Conservation (phyloP, 2,797 vertebrate species). For the Thamnophis elegans region DNA sequence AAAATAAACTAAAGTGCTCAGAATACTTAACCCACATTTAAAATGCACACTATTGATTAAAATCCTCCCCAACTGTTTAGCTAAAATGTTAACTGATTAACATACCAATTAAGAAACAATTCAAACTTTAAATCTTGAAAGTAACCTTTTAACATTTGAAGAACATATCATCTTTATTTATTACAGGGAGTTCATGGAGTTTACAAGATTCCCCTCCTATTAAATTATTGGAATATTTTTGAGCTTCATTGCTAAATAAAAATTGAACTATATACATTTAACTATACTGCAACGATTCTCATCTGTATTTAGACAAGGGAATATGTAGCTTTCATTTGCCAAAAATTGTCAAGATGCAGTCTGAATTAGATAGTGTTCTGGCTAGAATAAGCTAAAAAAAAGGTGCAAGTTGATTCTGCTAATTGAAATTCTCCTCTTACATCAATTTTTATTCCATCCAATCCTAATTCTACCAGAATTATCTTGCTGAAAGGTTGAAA, state of each 20-base stretch:
- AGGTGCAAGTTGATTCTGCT: neutral
- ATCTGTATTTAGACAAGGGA: neutral
- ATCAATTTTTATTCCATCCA: neutral
- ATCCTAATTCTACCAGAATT: neutral
- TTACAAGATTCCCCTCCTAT: neutral
- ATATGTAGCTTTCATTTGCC: neutral
- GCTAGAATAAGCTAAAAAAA: neutral
- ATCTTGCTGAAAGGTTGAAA: neutral
- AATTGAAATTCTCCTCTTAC: neutral
- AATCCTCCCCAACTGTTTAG: neutral
- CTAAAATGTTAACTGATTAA: neutral
- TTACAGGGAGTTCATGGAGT: neutral
- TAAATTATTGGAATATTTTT: neutral
- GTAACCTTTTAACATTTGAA: neutral
- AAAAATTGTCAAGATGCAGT: neutral
- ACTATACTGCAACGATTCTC: neutral
- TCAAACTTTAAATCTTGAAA: neutral
- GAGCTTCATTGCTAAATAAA: neutral
- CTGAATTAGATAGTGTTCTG: neutral
- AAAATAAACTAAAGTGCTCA: neutral
- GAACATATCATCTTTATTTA: neutral
- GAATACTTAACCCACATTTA: slow-evolving; percentile 5
- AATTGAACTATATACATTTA: neutral
- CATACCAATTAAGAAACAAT: neutral
- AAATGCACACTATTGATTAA: neutral